These are phyloP conservation scores for Phortica okadai DNA, from an alignment of 2,888 invertebrate species.

Conservation along the genomic window DNA sequence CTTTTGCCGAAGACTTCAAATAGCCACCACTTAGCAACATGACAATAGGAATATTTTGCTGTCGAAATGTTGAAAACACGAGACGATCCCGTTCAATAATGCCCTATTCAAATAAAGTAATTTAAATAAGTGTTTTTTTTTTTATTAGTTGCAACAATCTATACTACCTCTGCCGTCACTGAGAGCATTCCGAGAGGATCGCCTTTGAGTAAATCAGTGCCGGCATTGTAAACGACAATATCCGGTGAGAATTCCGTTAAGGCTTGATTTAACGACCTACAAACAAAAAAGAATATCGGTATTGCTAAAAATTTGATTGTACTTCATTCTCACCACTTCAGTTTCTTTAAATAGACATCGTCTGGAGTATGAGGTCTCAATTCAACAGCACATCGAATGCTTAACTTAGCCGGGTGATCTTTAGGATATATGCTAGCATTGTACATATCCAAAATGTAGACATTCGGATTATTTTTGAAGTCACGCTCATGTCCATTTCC, in stretches of 20 bases:
- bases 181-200: slow-evolving; percentile 87
- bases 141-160: neutral
- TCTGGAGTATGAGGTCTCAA: slow-evolving; percentile 81
- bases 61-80: slow-evolving; percentile 84
- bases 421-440: slow-evolving; percentile 88
- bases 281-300: slow-evolving; percentile 45
- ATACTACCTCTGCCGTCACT: slow-evolving; percentile 81
- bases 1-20: slow-evolving; percentile 84
- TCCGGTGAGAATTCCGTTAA: slow-evolving; percentile 86
- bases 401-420: slow-evolving; percentile 84
- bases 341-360: slow-evolving; percentile 82
- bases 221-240: slow-evolving; percentile 94
- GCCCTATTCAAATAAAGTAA: slow-evolving; percentile 77
- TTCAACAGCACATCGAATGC: slow-evolving; percentile 84
- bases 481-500: slow-evolving; percentile 93
- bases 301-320: slow-evolving; percentile 1
- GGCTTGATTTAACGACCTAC: slow-evolving; percentile 83
- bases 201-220: slow-evolving; percentile 88
- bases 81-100: slow-evolving; percentile 89
- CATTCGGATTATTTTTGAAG: slow-evolving; percentile 82
- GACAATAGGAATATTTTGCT: slow-evolving; percentile 84
- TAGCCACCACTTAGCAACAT: slow-evolving; percentile 95
- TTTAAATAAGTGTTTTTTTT: neutral
- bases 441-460: slow-evolving; percentile 93
- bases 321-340: slow-evolving; percentile 79